Percentiles rank a stretch among this genome's conserved stretches.
phyloP scores from a whole-genome alignment of 2,113 vertebrate genomes.

The Ophthalmolycus amberensis region DNA sequence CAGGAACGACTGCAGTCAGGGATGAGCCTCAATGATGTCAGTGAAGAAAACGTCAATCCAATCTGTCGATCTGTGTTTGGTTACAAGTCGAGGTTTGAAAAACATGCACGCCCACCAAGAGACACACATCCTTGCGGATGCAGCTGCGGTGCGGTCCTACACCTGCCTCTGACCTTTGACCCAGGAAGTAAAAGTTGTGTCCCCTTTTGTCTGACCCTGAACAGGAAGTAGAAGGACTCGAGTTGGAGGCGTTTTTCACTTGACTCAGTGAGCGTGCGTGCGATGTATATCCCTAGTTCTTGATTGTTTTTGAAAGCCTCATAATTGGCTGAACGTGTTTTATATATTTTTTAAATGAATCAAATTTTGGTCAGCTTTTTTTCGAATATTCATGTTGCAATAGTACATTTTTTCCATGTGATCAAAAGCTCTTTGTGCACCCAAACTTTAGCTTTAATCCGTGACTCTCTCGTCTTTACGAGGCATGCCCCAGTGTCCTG shows the following conservation, averaged over 20 bases:
- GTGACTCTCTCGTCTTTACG: background rate
- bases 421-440: background rate
- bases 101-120: slow-evolving; percentile 17
- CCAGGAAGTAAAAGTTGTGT: slow-evolving; percentile 58
- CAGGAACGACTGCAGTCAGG: background rate
- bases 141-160: slow-evolving; percentile 67
- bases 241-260: background rate
- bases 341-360: background rate
- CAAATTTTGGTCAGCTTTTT: background rate
- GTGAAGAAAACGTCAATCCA: background rate
- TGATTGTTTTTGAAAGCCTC: background rate
- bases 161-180: slow-evolving; percentile 73
- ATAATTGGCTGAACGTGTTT: background rate
- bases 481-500: background rate
- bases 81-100: slow-evolving; percentile 13
- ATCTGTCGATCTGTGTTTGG: background rate
- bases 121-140: slow-evolving; percentile 66
- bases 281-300: background rate
- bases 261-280: background rate
- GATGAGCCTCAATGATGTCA: background rate
- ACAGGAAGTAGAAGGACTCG: slow-evolving; percentile 29
- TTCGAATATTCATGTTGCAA: background rate
- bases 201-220: slow-evolving; percentile 41
- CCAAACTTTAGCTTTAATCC: background rate
- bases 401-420: background rate